phyloP scores from a whole-genome alignment of 23 tunicate species.

The Pegea sp. region DNA sequence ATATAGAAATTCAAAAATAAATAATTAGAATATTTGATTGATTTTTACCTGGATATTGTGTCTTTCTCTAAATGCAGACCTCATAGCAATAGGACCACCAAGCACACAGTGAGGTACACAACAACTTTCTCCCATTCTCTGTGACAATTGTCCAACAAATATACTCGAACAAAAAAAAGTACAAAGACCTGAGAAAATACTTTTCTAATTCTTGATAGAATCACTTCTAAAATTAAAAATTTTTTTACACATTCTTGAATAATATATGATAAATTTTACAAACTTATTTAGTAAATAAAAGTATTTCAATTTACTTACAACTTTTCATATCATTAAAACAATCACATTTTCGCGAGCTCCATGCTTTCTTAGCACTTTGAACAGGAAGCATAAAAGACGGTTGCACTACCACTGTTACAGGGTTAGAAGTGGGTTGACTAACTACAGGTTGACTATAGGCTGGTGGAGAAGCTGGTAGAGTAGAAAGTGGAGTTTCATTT shows the following conservation, averaged over 20 bases:
- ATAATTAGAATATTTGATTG: too few relatives aligned
- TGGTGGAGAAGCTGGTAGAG: too few relatives aligned
- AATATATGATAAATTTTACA: neutral
- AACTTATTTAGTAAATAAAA: neutral
- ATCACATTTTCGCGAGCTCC: slow-evolving; percentile 29
- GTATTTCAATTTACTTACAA: slow-evolving; percentile 18
- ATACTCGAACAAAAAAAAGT: slow-evolving; percentile 11
- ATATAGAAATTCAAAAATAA: too few relatives aligned
- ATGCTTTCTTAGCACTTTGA: slow-evolving; percentile 4
- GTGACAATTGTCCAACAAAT: slow-evolving; percentile 29
- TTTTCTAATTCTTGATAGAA: neutral
- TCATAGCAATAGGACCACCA: slow-evolving; percentile 65
- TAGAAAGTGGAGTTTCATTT: too few relatives aligned
- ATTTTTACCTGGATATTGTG: slow-evolving; percentile 30
- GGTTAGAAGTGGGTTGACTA: neutral
- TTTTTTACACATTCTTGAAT: neutral
- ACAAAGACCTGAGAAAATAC: slow-evolving; percentile 15
- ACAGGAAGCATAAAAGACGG: neutral
- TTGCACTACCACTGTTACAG: slow-evolving; percentile 6
- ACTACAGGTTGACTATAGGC: neutral
- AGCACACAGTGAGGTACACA: slow-evolving; percentile 60
- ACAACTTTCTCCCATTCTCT: slow-evolving; percentile 61
- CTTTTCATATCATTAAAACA: slow-evolving; percentile 52
- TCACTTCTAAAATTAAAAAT: neutral
- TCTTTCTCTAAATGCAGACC: slow-evolving; percentile 32